These are phyloP conservation scores for Cremastinae sp. DNA, from an alignment of 2,888 invertebrate genomes.

Conservation along the genomic window DNA sequence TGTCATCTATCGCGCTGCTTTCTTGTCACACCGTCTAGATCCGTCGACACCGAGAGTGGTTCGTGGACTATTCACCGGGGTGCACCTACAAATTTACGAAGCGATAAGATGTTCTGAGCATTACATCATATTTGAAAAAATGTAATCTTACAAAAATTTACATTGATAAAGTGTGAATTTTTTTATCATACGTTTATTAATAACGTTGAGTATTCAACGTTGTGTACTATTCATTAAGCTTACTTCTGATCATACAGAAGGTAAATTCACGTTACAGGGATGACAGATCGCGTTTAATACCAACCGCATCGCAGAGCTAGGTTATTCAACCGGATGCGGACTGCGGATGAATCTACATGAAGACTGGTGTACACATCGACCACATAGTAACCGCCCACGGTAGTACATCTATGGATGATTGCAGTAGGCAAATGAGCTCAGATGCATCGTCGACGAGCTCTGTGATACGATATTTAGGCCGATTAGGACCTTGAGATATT, in stretches of 20 bases:
- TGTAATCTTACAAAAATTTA: too few species aligned
- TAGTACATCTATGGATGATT: not conserved
- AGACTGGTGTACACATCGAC: not conserved
- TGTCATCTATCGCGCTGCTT: too few species aligned
- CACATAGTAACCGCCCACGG: not conserved
- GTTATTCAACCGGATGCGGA: not conserved
- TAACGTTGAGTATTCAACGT: too few species aligned
- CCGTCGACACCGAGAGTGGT: conserved; percentile 31
- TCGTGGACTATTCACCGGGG: conserved; percentile 18
- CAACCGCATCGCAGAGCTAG: conserved; percentile 1
- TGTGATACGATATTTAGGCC: conserved; percentile 63
- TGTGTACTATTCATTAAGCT: too few species aligned
- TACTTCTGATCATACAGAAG: too few species aligned
- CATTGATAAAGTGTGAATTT: too few species aligned
- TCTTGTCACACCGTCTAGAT: conserved; percentile 45
- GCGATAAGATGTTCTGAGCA: too few species aligned
- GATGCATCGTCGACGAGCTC: conserved; percentile 12
- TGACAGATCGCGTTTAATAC: not conserved
- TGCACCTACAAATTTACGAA: too few species aligned
- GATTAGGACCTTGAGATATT: conserved; percentile 67
- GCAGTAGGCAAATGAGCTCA: not conserved
- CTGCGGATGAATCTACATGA: not conserved
- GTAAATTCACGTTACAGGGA: not conserved
- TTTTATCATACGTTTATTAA: too few species aligned
- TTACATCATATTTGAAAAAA: too few species aligned